A percentile compares a stretch with the other conserved stretches of the same genome.
These are phyloP conservation scores for Onchidella celtica DNA, from an alignment of 2,888 invertebrate genomes.

Conservation along the genomic window DNA sequence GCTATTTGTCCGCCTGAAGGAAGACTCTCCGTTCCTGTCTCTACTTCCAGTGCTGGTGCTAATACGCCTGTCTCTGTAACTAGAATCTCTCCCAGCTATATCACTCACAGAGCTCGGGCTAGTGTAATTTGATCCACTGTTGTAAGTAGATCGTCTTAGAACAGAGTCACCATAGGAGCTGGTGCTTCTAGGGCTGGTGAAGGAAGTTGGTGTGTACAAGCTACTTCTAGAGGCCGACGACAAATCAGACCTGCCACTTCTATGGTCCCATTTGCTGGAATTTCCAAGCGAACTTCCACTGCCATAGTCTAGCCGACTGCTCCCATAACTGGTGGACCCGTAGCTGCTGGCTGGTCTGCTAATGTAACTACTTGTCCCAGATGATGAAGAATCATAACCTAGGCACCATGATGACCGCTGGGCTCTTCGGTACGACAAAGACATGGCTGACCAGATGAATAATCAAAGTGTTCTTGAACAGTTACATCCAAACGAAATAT, in stretches of 20 bases:
- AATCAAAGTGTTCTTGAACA: too few species aligned
- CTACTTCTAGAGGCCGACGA: neutral
- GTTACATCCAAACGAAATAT: too few species aligned
- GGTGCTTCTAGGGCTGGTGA: slow-evolving; percentile 9
- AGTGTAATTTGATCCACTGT: neutral
- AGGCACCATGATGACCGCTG: slow-evolving; percentile 18
- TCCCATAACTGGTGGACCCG: neutral
- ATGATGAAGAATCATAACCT: neutral
- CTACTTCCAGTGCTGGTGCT: neutral
- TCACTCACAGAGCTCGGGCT: neutral
- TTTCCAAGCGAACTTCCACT: neutral
- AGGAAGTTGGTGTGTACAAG: neutral
- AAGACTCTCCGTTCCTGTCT: neutral
- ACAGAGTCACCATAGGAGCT: neutral
- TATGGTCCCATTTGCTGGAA: neutral
- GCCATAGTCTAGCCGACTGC: neutral
- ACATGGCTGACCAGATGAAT: slow-evolving; percentile 6
- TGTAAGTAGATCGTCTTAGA: neutral
- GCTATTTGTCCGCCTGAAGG: neutral
- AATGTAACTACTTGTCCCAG: neutral
- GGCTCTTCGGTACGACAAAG: slow-evolving; percentile 16
- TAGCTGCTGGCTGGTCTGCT: neutral
- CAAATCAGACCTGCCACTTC: neutral
- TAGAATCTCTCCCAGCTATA: neutral
- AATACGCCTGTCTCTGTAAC: neutral